Conservation (phyloP, 2,113 vertebrate genomes). For the Anarhynchus alexandrinus region DNA sequence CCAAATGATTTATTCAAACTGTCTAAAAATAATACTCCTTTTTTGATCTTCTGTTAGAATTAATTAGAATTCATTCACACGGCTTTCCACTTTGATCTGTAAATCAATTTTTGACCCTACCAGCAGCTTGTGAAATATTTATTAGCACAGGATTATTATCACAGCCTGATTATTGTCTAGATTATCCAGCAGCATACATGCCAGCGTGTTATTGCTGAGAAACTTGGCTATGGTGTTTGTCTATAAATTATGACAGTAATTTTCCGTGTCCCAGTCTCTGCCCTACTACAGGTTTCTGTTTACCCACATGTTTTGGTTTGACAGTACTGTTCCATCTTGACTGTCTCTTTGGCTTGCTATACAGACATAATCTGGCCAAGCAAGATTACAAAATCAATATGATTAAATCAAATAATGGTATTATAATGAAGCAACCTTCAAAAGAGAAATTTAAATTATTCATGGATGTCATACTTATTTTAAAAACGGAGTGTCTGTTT, state of each 20-base stretch:
- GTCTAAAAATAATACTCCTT: background rate
- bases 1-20: background rate
- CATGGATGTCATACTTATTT: background rate
- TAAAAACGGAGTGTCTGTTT: background rate
- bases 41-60: conserved; percentile 13
- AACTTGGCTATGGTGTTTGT: background rate
- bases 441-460: background rate
- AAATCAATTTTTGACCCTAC: conserved; percentile 22
- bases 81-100: conserved; percentile 29
- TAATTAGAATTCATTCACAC: background rate
- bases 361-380: background rate
- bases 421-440: background rate
- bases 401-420: background rate
- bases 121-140: conserved; percentile 33
- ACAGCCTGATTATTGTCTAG: conserved; percentile 16
- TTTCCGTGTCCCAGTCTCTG: background rate
- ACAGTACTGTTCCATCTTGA: background rate
- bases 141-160: conserved; percentile 26
- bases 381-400: conserved; percentile 3
- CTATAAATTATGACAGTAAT: background rate
- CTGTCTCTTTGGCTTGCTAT: background rate
- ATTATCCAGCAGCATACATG: background rate
- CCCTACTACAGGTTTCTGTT: background rate
- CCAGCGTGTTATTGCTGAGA: background rate
- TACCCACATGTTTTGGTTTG: background rate